Evolutionary conservation across 1,140 invertebrate genomes (phyloP).

Genomic region (Drosophila parabipectinata): DNA sequence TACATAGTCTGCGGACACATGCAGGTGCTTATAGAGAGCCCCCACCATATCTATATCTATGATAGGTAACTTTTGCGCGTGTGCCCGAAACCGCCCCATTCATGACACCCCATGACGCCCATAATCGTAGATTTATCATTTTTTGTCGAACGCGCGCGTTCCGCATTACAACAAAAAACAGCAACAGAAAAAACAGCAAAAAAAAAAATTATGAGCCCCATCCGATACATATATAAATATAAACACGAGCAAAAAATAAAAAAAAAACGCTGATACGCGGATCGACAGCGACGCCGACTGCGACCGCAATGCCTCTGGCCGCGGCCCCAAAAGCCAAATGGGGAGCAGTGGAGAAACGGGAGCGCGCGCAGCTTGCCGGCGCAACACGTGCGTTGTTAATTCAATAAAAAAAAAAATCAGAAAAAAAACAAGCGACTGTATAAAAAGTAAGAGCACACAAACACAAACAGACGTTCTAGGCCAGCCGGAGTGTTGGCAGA

Average conservation of each 20-base stretch:
- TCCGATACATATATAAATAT: conserved; percentile 55
- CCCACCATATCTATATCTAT: conserved; percentile 27
- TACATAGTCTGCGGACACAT: not conserved
- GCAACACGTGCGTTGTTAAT: conserved; percentile 77
- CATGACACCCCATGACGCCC: conserved; percentile 63
- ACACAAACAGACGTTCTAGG: conserved; percentile 13
- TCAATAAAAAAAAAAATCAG: conserved; percentile 51
- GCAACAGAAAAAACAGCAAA: conserved; percentile 14
- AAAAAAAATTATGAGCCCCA: conserved; percentile 21
- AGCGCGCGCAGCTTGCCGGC: conserved; percentile 48
- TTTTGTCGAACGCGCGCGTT: conserved; percentile 56
- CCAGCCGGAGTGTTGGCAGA: conserved; percentile 3
- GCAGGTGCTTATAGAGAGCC: conserved; percentile 12
- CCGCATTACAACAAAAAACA: conserved; percentile 57
- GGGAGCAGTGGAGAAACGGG: conserved; percentile 9
- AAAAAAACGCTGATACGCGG: conserved; percentile 35
- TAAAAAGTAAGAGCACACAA: conserved; percentile 37
- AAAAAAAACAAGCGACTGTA: conserved; percentile 5
- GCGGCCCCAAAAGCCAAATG: conserved; percentile 27
- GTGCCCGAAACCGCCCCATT: conserved; percentile 39
- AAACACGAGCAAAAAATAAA: conserved; percentile 28
- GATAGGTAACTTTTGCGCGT: conserved; percentile 46
- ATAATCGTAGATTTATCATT: conserved; percentile 74
- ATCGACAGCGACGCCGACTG: conserved; percentile 27
- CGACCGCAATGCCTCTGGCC: conserved; percentile 16